A percentile compares a stretch with the other conserved stretches of the same genome.
Conservation (phyloP, 2,797 vertebrate species). For the Hozukius guyotensis region DNA sequence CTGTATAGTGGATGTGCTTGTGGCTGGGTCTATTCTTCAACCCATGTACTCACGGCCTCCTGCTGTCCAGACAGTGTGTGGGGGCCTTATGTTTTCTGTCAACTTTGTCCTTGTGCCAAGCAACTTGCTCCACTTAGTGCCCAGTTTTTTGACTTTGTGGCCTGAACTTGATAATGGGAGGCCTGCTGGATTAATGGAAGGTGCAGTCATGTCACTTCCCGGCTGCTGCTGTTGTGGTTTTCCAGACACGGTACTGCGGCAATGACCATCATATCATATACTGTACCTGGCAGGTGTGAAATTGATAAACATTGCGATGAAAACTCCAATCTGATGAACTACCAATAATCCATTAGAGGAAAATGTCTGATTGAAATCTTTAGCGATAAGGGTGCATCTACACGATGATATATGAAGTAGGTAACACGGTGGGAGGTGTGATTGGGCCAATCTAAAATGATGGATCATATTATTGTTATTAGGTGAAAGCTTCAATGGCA, state of each 20-base stretch:
- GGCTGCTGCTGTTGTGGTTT: slow-evolving; percentile 31
- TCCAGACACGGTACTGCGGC: slow-evolving; percentile 22
- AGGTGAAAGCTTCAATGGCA: slow-evolving; percentile 81
- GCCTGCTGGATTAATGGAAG: slow-evolving; percentile 73
- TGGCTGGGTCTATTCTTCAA: slow-evolving; percentile 86
- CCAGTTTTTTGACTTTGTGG: slow-evolving; percentile 85
- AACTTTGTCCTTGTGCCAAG: slow-evolving; percentile 86
- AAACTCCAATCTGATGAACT: slow-evolving; percentile 45
- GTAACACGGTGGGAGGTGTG: slow-evolving; percentile 61
- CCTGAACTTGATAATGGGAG: slow-evolving; percentile 80
- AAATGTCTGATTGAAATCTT: slow-evolving; percentile 50
- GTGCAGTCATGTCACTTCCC: slow-evolving; percentile 36
- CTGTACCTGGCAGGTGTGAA: slow-evolving; percentile 29
- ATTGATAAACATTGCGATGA: slow-evolving; percentile 34
- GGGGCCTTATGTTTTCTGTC: slow-evolving; percentile 83
- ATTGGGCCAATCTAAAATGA: slow-evolving; percentile 81
- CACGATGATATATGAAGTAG: slow-evolving; percentile 63
- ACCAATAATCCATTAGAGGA: slow-evolving; percentile 59
- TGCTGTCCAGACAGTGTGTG: slow-evolving; percentile 72
- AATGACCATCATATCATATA: slow-evolving; percentile 11
- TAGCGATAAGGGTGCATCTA: slow-evolving; percentile 44
- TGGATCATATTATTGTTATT: slow-evolving; percentile 87
- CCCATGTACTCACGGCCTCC: slow-evolving; percentile 69
- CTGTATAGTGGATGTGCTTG: slow-evolving; percentile 86
- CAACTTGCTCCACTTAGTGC: slow-evolving; percentile 82